Base-by-base conservation (phyloP, 2,797 vertebrate genomes). In the Gephyroberyx darwinii region DNA sequence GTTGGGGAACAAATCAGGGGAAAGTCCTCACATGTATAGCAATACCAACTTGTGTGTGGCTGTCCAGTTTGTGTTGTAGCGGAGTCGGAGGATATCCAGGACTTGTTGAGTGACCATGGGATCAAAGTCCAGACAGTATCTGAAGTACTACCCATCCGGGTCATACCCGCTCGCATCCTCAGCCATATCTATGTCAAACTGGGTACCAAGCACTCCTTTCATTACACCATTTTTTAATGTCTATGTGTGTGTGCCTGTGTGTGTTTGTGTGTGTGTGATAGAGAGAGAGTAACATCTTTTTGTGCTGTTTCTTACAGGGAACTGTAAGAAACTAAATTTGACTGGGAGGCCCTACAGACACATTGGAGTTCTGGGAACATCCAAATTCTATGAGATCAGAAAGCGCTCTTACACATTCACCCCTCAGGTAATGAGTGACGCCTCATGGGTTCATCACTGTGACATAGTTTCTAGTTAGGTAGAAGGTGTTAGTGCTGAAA, bases 371-470 rank as follows among this genome's bases (percentile, higher is more conserved):
- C 90, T 99, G 56, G 97, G 98, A 86, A 99, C 98, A 16, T 99
- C 98, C 30, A 99, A 99, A 87, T 94, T 99, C 65, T 99, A 99
- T 0, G 86, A 95, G 88, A 97, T 99, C 87, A 95, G 96, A 91
- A 95, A 97, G 86, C 94, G 94, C 43, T 94, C 94, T 84, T 99
- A 97, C 84, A 93, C 96, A 45, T 99, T 99, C 88, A 96, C 96
- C 26, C 98, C 98, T 51, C 98, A 99, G 96, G 98, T 99, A 83
- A n/a, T n/a, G n/a, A n/a, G n/a, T n/a, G n/a, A n/a, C n/a, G n/a
- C n/a, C 6, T 33, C 31, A 33, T 33, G 31, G 31, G 31, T n/a
- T n/a, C n/a, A n/a, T n/a, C 26, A 26, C 26, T 3, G 26, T 26
- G 26, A 26, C 26, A 26, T 26, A 2, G 26, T 26, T 26, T 26